Evolutionary conservation across 1,140 invertebrate genomes (phyloP).

Genomic region (Eueides isabella): DNA sequence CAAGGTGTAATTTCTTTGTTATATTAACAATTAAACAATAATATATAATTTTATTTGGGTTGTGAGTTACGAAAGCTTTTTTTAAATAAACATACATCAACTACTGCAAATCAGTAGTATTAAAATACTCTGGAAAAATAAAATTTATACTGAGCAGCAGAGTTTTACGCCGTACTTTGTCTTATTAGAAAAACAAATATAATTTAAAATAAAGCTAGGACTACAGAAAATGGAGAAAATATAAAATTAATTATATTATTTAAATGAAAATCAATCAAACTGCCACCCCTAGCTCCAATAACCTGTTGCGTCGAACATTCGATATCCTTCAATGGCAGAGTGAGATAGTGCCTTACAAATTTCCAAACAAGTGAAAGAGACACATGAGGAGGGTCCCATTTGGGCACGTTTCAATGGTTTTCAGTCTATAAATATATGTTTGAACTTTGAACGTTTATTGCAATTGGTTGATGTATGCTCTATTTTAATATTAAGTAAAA

Average conservation of each 20-base stretch:
- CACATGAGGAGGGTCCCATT: slow-evolving; percentile 65
- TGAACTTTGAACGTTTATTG: slow-evolving; percentile 50
- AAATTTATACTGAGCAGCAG: too few relatives aligned
- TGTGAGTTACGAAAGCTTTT: too few relatives aligned
- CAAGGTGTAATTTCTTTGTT: too few relatives aligned
- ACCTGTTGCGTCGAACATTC: slow-evolving; percentile 79
- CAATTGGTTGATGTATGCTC: slow-evolving; percentile 48
- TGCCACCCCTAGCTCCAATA: slow-evolving; percentile 70
- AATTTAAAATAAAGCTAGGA: too few relatives aligned
- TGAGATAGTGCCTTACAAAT: slow-evolving; percentile 45
- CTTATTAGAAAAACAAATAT: too few relatives aligned
- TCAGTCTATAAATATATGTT: slow-evolving; percentile 76
- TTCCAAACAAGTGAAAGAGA: slow-evolving; percentile 43
- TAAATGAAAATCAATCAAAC: slow-evolving; percentile 57
- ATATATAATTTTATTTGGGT: too few relatives aligned
- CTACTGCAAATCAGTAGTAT: too few relatives aligned
- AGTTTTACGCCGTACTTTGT: too few relatives aligned
- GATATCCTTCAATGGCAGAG: slow-evolving; percentile 77
- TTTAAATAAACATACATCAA: too few relatives aligned
- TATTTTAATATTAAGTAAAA: slow-evolving; percentile 39
- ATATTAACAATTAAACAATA: too few relatives aligned
- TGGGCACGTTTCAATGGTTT: slow-evolving; percentile 74
- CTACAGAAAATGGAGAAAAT: neutral
- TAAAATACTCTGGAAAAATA: too few relatives aligned
- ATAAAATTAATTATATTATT: slow-evolving; percentile 14